Conservation (phyloP, 2,888 invertebrate species). For the Malthinus seriepunctatus region DNA sequence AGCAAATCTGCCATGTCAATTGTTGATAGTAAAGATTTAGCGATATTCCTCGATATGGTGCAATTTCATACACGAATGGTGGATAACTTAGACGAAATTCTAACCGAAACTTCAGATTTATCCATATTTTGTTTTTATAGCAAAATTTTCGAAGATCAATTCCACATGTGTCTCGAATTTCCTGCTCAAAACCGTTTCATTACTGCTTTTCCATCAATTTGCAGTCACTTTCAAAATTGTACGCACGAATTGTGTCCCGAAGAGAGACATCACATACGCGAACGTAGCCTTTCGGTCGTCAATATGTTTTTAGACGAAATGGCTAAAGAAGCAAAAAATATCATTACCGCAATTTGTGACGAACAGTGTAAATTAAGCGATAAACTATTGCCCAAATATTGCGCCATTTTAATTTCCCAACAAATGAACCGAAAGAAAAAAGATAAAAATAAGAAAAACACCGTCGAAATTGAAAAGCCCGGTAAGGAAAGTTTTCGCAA, state of each 20-base stretch:
- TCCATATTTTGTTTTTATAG: constrained; percentile 98
- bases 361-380: constrained; percentile 98
- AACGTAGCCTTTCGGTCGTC: constrained; percentile 92
- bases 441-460: constrained; percentile 87
- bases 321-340: constrained; percentile 98
- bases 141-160: constrained; percentile 96
- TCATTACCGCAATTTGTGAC: constrained; percentile 97
- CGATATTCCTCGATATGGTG: constrained; percentile 91
- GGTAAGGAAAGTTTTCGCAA: constrained; percentile 96
- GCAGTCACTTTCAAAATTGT: constrained; percentile 97
- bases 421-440: constrained; percentile 89
- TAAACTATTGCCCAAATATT: constrained; percentile 92
- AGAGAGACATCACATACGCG: constrained; percentile 95
- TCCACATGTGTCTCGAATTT: constrained; percentile 98
- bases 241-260: constrained; percentile 98
- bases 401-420: constrained; percentile 87
- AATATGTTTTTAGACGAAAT: constrained; percentile 98
- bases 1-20: constrained; percentile 79
- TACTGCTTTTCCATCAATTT: constrained; percentile 96
- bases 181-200: constrained; percentile 98
- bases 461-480: constrained; percentile 85
- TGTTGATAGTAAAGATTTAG: constrained; percentile 82
- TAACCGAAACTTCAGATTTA: constrained; percentile 95
- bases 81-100: constrained; percentile 94
- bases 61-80: constrained; percentile 98